These are phyloP conservation scores for Alectoris magna DNA, from an alignment of 2,797 vertebrate genomes.

Conservation along the genomic window DNA sequence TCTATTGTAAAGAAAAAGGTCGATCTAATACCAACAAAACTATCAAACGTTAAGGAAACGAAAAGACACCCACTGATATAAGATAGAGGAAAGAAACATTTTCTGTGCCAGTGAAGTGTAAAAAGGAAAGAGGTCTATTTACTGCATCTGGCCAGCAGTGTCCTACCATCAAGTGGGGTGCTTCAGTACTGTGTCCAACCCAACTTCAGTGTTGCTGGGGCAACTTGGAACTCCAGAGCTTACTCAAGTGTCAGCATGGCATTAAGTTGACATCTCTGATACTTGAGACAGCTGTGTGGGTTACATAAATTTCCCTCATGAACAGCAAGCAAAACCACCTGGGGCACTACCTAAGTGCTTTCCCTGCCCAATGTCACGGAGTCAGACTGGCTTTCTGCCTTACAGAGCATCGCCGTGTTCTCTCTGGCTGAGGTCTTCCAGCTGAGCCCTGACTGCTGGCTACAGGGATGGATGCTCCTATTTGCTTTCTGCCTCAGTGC, in stretches of 20 bases:
- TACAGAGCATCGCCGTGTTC: not conserved
- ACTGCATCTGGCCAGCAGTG: not conserved
- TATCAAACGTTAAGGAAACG: not conserved
- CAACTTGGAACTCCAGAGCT: constrained; percentile 2
- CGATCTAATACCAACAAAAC: constrained; percentile 14
- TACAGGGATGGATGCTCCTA: not conserved
- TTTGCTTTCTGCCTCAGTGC: not conserved
- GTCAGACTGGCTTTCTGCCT: not conserved
- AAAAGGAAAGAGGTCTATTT: constrained; percentile 3
- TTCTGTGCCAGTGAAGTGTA: not conserved
- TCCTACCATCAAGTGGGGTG: not conserved
- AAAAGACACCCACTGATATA: not conserved
- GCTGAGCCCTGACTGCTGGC: not conserved
- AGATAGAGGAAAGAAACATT: not conserved
- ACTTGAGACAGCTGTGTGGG: not conserved
- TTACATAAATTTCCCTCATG: constrained; percentile 1
- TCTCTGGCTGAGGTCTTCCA: not conserved
- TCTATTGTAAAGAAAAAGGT: constrained; percentile 17
- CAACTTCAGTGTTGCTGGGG: not conserved
- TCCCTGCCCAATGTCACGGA: accelerated
- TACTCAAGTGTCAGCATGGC: not conserved
- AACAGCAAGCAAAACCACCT: not conserved
- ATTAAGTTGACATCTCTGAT: not conserved
- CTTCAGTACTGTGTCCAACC: not conserved
- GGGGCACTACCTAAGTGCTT: not conserved